phyloP scores from a whole-genome alignment of 2,888 invertebrate genomes.

The Atrina japonica region DNA sequence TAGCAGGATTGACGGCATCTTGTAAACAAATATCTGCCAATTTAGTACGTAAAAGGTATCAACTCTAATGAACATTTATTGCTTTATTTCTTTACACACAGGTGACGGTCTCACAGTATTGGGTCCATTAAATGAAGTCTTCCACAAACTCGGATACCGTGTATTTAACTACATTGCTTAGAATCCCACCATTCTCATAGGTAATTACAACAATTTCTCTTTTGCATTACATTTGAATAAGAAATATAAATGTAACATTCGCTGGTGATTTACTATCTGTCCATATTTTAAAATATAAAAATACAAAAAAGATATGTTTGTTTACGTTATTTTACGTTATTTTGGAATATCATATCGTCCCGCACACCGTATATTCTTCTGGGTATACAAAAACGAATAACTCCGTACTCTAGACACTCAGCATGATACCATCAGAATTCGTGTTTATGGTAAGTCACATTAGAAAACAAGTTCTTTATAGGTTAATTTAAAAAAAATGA shows the following conservation, averaged over 20 bases:
- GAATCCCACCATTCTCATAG: constrained; percentile 41
- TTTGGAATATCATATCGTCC: constrained; percentile 57
- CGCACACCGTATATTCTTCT: constrained; percentile 51
- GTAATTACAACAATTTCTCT: constrained; percentile 24
- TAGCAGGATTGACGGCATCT: no score
- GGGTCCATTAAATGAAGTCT: constrained; percentile 52
- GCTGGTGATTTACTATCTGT: no score
- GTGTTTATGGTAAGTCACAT: constrained; percentile 26
- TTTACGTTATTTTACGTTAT: constrained; percentile 6
- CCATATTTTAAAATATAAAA: no score
- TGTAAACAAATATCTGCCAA: no score
- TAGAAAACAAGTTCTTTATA: not conserved
- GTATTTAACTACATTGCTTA: constrained; percentile 36
- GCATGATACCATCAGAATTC: constrained; percentile 32
- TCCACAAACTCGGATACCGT: constrained; percentile 43
- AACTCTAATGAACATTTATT: no score
- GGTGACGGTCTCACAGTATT: constrained; percentile 47
- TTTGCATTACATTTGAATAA: no score
- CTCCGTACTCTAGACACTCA: constrained; percentile 42
- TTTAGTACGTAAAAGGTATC: no score
- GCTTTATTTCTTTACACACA: constrained; percentile 9
- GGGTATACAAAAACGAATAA: constrained; percentile 49
- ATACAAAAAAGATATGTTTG: no score
- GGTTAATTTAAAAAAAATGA: no score
- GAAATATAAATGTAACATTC: no score